phyloP scores from a whole-genome alignment of 2,113 vertebrate genomes.

The Glareola pratincola region DNA sequence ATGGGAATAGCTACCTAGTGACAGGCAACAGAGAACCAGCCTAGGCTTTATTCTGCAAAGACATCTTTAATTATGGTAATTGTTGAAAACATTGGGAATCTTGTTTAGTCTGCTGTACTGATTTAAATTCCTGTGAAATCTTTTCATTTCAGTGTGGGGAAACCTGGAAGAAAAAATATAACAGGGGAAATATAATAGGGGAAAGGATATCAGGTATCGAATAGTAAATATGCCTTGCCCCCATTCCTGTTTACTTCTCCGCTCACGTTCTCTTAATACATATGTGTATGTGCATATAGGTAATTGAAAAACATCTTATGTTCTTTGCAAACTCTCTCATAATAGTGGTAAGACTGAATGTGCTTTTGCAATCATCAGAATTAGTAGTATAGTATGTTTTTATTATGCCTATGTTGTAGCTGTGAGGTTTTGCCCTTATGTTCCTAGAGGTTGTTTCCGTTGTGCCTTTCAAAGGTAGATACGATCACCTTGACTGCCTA shows the following conservation, averaged over 20 bases:
- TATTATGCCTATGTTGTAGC: not conserved
- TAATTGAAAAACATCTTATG: not conserved
- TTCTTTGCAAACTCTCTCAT: not conserved
- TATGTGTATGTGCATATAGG: not conserved
- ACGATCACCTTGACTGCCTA: not conserved
- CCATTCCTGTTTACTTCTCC: not conserved
- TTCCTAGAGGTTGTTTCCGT: not conserved
- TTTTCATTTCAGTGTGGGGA: not conserved
- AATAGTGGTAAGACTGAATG: not conserved
- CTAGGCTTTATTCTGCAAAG: not conserved
- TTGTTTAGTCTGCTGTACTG: not conserved
- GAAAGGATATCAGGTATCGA: not conserved
- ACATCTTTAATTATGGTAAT: conserved; percentile 37
- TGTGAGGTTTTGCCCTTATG: not conserved
- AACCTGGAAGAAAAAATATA: not conserved
- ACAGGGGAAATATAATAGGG: not conserved
- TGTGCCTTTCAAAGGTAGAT: not conserved
- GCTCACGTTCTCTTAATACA: not conserved
- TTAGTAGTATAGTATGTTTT: not conserved
- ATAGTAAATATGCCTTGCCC: not conserved
- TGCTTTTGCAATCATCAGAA: not conserved
- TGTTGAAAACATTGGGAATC: not conserved
- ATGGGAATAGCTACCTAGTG: not conserved
- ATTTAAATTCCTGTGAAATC: conserved; percentile 9
- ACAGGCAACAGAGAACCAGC: not conserved